Conservation (phyloP, 2,888 invertebrate genomes). For the Drepanosiphum platanoidis region DNA sequence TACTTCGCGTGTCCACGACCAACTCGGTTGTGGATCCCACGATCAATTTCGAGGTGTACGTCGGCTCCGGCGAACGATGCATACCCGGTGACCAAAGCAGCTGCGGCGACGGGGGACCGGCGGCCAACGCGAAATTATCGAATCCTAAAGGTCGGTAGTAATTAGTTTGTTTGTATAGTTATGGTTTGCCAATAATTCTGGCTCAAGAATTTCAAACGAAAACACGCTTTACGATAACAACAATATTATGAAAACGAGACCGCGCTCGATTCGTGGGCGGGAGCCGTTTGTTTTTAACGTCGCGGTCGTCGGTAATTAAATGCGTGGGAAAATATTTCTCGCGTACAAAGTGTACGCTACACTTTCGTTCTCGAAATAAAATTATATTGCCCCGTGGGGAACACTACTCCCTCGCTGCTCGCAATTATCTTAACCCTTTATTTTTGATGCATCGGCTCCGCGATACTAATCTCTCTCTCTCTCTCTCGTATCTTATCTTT, state of each 20-base stretch:
- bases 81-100: constrained; percentile 92
- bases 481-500: too few relatives aligned
- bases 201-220: too few relatives aligned
- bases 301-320: too few relatives aligned
- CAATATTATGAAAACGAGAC: too few relatives aligned
- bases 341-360: neutral
- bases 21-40: constrained; percentile 85
- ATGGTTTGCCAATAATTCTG: too few relatives aligned
- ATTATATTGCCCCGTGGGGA: neutral
- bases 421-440: neutral
- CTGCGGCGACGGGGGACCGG: constrained; percentile 95
- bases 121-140: constrained; percentile 88
- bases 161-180: too few relatives aligned
- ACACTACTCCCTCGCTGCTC: too few relatives aligned
- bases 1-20: constrained; percentile 79
- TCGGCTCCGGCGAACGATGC: constrained; percentile 92
- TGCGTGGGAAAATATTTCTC: neutral
- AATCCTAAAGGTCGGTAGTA: constrained; percentile 87
- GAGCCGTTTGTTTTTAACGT: too few relatives aligned
- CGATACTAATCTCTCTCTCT: too few relatives aligned
- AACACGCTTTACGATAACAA: too few relatives aligned
- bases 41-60: constrained; percentile 82
- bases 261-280: too few relatives aligned
- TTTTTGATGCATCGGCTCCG: neutral
- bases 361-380: neutral